Evolutionary conservation across 2,888 invertebrate species (phyloP).

Genomic region (Drosophila helvetica): DNA sequence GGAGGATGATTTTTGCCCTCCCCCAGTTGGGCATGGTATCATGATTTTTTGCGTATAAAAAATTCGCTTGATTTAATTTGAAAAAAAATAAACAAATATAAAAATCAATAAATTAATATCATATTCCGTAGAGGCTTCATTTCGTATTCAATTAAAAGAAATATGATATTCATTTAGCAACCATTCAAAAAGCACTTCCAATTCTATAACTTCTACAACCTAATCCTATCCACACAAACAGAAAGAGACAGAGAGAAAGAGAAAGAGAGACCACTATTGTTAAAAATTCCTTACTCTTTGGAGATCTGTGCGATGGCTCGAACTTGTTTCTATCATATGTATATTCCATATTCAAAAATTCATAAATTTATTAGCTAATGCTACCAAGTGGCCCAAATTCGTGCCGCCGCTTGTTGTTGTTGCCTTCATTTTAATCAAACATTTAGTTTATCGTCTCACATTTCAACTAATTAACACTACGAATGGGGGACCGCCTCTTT

Average conservation of each 20-base stretch:
- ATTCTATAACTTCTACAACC: neutral
- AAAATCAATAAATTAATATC: conserved; percentile 6
- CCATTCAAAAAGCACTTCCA: neutral
- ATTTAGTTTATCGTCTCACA: conserved; percentile 79
- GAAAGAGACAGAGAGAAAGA: neutral
- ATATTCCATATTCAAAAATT: conserved; percentile 18
- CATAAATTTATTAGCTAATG: conserved; percentile 48
- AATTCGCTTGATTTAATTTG: no score
- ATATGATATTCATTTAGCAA: neutral
- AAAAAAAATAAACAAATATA: no score
- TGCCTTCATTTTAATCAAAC: conserved; percentile 67
- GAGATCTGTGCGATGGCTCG: neutral
- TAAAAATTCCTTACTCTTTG: conserved; percentile 6
- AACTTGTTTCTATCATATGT: conserved; percentile 12
- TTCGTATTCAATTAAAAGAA: neutral
- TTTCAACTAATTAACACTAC: conserved; percentile 75
- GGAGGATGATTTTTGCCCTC: no score
- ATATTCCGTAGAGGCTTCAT: neutral
- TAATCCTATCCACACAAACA: neutral
- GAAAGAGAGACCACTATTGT: neutral
- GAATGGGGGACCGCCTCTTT: conserved; percentile 65
- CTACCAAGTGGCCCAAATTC: conserved; percentile 47
- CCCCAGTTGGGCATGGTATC: no score
- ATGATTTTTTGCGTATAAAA: no score
- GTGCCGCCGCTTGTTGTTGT: conserved; percentile 35